phyloP scores from a whole-genome alignment of 1,140 invertebrate species.

The Tachypleus tridentatus region DNA sequence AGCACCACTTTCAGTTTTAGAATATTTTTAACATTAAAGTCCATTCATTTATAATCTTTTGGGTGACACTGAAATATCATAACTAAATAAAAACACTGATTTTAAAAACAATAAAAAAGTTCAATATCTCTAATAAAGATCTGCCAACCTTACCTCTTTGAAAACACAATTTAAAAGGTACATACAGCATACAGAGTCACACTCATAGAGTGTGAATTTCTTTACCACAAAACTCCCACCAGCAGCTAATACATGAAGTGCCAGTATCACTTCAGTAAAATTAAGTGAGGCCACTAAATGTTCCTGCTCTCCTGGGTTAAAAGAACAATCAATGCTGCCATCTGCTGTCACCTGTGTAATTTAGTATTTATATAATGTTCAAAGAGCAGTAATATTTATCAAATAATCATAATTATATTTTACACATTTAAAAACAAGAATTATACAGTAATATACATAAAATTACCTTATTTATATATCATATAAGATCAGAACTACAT shows the following conservation, averaged over 20 bases:
- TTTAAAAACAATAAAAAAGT: no score
- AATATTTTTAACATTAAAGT: no score
- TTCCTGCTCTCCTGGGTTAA: slow-evolving; percentile 75
- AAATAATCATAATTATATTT: no score
- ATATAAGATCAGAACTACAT: not conserved
- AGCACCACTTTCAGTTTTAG: no score
- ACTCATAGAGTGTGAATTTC: slow-evolving; percentile 83
- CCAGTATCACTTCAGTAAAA: slow-evolving; percentile 65
- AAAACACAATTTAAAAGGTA: slow-evolving; percentile 68
- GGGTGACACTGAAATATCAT: no score
- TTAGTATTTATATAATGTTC: slow-evolving; percentile 13
- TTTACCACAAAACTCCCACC: slow-evolving; percentile 77
- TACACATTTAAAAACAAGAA: not conserved
- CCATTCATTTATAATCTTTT: no score
- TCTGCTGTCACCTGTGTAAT: slow-evolving; percentile 61
- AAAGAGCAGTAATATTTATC: not conserved
- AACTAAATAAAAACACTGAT: no score
- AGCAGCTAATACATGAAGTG: slow-evolving; percentile 51
- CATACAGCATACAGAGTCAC: slow-evolving; percentile 58
- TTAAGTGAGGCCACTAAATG: slow-evolving; percentile 57
- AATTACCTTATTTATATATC: slow-evolving; percentile 2
- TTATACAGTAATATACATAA: slow-evolving; percentile 1
- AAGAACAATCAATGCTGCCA: slow-evolving; percentile 78
- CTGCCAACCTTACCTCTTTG: slow-evolving; percentile 39
- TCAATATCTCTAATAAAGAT: no score